Evolutionary conservation across 2,113 vertebrate genomes (phyloP).

Genomic region (Cryptotis parvus): DNA sequence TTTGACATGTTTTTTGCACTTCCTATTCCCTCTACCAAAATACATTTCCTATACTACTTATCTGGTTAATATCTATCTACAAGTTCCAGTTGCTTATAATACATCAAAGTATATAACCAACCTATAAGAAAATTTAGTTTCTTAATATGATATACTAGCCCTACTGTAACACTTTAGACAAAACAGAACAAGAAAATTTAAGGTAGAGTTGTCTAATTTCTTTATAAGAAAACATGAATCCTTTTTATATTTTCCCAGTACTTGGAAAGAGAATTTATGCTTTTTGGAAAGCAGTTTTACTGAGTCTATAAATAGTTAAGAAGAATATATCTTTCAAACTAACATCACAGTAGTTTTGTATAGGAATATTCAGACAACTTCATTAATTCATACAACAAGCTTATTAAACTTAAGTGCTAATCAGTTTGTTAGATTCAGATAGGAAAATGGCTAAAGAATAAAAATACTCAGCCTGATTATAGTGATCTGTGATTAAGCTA

Average conservation of each 20-base stretch:
- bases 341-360: constrained; percentile 39
- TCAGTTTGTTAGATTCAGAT: constrained; percentile 47
- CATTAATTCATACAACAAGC: constrained; percentile 26
- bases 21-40: constrained; percentile 43
- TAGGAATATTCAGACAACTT: constrained; percentile 39
- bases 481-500: background rate
- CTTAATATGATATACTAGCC: constrained; percentile 25
- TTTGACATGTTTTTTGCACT: background rate
- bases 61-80: background rate
- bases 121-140: constrained; percentile 47
- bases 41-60: background rate
- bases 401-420: constrained; percentile 12
- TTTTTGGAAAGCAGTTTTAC: constrained; percentile 23
- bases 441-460: background rate
- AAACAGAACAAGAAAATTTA: background rate
- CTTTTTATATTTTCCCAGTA: constrained; percentile 37
- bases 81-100: constrained; percentile 28
- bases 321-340: constrained; percentile 36
- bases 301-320: constrained; percentile 42
- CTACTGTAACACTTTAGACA: constrained; percentile 54
- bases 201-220: constrained; percentile 13
- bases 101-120: constrained; percentile 9
- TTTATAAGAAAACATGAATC: constrained; percentile 38
- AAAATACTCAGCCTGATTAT: background rate
- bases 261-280: background rate